Evolutionary conservation across 2,797 vertebrate species (phyloP), one percentile per base, ranked within the genome.

Genomic region (Ambastaia sidthimunki): DNA sequence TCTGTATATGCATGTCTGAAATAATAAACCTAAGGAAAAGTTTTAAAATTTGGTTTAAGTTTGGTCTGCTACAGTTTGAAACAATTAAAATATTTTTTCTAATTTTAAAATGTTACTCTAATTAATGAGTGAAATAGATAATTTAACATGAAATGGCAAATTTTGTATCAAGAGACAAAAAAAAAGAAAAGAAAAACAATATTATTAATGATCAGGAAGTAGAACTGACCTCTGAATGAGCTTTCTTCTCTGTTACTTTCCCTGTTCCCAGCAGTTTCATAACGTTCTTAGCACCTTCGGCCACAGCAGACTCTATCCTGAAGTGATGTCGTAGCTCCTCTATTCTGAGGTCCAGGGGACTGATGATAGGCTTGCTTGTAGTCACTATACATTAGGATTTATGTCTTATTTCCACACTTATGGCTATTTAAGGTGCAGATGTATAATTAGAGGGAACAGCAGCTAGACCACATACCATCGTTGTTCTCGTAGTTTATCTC

Each of bases 401-500:
- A 34, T 16, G 15, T 59, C 18, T 54, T 2, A 19, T 70, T 74
- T 13, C 55, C 66, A 60, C 66, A 81, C 10, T 9, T 25, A 59
- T 50, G 19, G 13, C 28, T 68, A 55, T 50, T 48, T 52, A 68
- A 73, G 25, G 9, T 18, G 44, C 15, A 23, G 60, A 13, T 69
- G 16, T 50, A 19, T 70, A 60, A 77, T 50, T 77, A 60, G 4
- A 77, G 28, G 54, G 47, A 16, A 71, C 25, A 62, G 54, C n/a
- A 41, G 41, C 41, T 28, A 34, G 7, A 74, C 50, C 25, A 23
- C 86, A 94, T 89, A 90, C 90, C 91, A 65, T 97, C 95, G 85
- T 95, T 96, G 92, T 92, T 99, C 87, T 99, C 98, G 80, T 97
- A 98, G 92, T 92, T 96, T 92, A 96, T 84, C 91, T 99, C 98